Conservation (phyloP, 2,888 invertebrate genomes). For the Synergus umbraculus region DNA sequence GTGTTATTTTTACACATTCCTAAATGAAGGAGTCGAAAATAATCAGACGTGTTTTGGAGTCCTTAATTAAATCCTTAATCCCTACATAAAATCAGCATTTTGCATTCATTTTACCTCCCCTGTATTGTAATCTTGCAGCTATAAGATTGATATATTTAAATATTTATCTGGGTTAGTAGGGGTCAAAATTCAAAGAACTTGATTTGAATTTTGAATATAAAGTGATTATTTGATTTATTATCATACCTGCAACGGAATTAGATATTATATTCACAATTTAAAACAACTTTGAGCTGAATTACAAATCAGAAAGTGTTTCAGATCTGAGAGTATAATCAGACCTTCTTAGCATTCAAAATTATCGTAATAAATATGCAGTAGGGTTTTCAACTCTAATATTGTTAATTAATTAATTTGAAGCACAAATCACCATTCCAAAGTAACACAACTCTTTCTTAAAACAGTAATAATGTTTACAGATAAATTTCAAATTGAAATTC, state of each 20-base stretch:
- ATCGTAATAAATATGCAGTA: slow-evolving; percentile 14
- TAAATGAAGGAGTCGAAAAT: too few species aligned
- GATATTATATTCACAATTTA: slow-evolving; percentile 16
- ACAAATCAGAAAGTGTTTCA: slow-evolving; percentile 13
- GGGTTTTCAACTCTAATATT: slow-evolving; percentile 1
- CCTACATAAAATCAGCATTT: too few species aligned
- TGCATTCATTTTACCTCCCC: background rate
- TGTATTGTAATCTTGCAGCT: background rate
- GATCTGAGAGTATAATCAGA: slow-evolving; percentile 26
- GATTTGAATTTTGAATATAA: slow-evolving; percentile 24
- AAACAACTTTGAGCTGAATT: slow-evolving; percentile 20
- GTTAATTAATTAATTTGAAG: background rate
- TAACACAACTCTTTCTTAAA: background rate
- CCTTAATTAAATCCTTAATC: too few species aligned
- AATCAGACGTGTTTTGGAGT: too few species aligned
- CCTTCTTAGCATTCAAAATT: slow-evolving; percentile 11
- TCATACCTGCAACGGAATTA: background rate
- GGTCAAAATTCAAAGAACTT: background rate
- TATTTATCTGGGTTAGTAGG: background rate
- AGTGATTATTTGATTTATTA: slow-evolving; percentile 21
- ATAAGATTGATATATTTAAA: background rate
- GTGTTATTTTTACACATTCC: too few species aligned
- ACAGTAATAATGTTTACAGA: background rate
- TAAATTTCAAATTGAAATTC: background rate
- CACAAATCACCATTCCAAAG: background rate